Base-by-base conservation (phyloP, 2,888 invertebrate species). In the Pseudococcus longispinus region DNA sequence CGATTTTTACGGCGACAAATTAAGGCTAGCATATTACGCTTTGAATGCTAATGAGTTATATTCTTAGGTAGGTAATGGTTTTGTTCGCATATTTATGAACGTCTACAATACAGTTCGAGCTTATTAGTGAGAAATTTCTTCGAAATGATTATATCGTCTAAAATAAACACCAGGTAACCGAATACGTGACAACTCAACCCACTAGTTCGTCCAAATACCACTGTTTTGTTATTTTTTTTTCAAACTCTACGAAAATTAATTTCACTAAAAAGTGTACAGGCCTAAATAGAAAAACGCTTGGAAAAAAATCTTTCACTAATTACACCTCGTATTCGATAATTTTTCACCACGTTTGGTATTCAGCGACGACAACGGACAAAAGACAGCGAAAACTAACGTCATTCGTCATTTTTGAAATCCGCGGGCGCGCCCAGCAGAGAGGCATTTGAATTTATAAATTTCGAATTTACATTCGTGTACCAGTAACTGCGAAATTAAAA, bases 401-500 rank as follows among this genome's bases (percentile, higher is more conserved):
- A 42, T 80, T 42, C 42, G 42, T 80, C 77, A 80, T 80, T 80
- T 80, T 37, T 42, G 15, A 80, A 80, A 37, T 42, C 32, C 74
- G 32, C 42, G 2, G 42, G 6, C 77, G n/a, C 77, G 77, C 42
- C 77, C 6, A n/a, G 42, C 23, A 42, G 77, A 15, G 11, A 20
- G 37, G 42, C 77, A 80, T 80, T 80, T 80, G 42, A 80, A 80
- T 80, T 80, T 42, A 42, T 80, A 80, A 80, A 80, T 42, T 70
- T 42, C 77, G 42, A 80, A 80, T 80, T 80, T 80, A 80, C 32
- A 37, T 37, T 80, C 77, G 20, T 70, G 70, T 70, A 80, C 37
- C 9, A 11, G 37, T 37, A 37, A 37, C 37, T 37, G 37, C 37
- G 37, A 70, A 80, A 80, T 80, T 80, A 80, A 80, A 80, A 80